Conservation (phyloP, 1,140 invertebrate genomes). For the Brachionus sp. region DNA sequence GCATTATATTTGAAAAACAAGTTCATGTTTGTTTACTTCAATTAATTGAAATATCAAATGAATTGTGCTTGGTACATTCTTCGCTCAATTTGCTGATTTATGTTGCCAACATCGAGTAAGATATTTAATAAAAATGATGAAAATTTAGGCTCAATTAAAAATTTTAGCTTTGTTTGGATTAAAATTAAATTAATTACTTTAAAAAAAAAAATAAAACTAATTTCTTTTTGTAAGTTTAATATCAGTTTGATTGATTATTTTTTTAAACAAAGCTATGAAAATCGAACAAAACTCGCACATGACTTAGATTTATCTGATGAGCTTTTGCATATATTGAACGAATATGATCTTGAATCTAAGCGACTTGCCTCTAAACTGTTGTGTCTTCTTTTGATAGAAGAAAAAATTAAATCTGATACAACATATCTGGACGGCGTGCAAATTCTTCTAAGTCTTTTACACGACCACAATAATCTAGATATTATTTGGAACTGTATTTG, state of each 20-base stretch:
- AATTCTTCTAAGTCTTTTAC: conserved; percentile 55
- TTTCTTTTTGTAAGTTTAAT: background rate
- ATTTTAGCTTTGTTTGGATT: no score
- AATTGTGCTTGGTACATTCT: conserved; percentile 11
- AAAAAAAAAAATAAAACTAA: no score
- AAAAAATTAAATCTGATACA: conserved; percentile 53
- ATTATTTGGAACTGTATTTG: conserved; percentile 57
- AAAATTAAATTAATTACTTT: no score
- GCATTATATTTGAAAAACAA: background rate
- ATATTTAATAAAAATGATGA: background rate
- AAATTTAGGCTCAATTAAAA: no score
- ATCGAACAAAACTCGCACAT: conserved; percentile 48
- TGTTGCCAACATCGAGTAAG: conserved; percentile 33
- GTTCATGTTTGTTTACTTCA: conserved; percentile 14
- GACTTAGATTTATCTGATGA: conserved; percentile 54
- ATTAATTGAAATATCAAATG: conserved; percentile 15
- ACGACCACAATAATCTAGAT: conserved; percentile 53
- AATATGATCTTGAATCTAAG: conserved; percentile 56
- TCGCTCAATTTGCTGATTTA: conserved; percentile 18
- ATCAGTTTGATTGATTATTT: background rate
- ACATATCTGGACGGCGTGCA: conserved; percentile 58
- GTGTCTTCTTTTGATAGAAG: conserved; percentile 54
- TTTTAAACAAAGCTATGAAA: conserved; percentile 6
- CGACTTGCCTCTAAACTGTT: conserved; percentile 58
- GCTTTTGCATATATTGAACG: conserved; percentile 54